Conservation (phyloP, 2,888 invertebrate genomes). For the Metopia argyrocephala region DNA sequence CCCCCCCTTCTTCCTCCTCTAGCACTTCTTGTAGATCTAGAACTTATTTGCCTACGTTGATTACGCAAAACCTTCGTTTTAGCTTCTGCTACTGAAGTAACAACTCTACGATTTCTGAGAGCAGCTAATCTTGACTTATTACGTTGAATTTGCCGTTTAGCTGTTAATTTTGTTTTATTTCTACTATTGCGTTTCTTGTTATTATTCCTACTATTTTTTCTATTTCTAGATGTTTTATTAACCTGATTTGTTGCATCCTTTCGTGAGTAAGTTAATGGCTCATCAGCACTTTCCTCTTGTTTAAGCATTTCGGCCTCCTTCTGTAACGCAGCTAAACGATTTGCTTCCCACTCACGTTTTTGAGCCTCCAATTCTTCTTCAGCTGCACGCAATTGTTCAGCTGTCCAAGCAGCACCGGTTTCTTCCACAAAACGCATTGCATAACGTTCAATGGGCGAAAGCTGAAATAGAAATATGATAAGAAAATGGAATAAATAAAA, state of each 20-base stretch:
- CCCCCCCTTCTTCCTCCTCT: conserved; percentile 19
- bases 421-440: conserved; percentile 96
- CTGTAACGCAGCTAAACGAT: conserved; percentile 85
- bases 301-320: conserved; percentile 83
- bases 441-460: conserved; percentile 95
- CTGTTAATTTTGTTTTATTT: conserved; percentile 49
- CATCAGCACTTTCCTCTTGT: conserved; percentile 82
- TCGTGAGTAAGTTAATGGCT: conserved; percentile 86
- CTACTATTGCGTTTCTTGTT: conserved; percentile 57
- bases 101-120: conserved; percentile 39
- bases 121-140: conserved; percentile 43
- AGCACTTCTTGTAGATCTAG: conserved; percentile 11
- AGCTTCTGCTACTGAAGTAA: neutral
- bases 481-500: neutral
- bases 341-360: conserved; percentile 93
- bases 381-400: conserved; percentile 92
- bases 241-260: conserved; percentile 91
- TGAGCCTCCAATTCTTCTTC: conserved; percentile 92
- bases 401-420: conserved; percentile 86
- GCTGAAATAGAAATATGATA: conserved; percentile 79
- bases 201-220: conserved; percentile 67
- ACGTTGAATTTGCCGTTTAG: conserved; percentile 50
- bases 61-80: conserved; percentile 1
- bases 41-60: conserved; percentile 14
- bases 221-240: conserved; percentile 80